Percentiles rank a stretch among this genome's conserved stretches.
Conservation (phyloP, 2,797 vertebrate species). For the Fundulus diaphanus region DNA sequence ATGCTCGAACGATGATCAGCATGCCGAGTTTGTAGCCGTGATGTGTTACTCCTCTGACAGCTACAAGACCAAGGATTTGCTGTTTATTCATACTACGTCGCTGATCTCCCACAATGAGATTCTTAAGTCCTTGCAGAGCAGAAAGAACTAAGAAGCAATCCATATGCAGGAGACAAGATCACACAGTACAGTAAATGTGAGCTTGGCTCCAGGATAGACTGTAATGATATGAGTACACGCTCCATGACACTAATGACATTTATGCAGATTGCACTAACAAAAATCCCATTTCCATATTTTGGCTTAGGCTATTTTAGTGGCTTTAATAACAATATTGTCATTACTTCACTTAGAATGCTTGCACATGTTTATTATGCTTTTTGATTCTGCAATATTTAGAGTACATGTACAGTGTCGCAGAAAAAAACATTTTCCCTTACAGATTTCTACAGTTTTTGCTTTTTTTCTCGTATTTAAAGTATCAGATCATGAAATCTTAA, state of each 20-base stretch:
- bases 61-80: constrained; percentile 33
- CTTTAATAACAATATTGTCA: constrained; percentile 39
- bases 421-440: neutral
- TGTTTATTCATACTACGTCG: constrained; percentile 26
- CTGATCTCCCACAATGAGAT: constrained; percentile 38
- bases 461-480: neutral
- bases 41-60: constrained; percentile 32
- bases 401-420: neutral
- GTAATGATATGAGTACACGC: constrained; percentile 20
- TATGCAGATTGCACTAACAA: constrained; percentile 30
- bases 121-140: constrained; percentile 29
- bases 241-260: constrained; percentile 38
- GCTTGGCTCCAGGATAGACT: constrained; percentile 15
- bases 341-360: constrained; percentile 36
- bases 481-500: neutral
- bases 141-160: constrained; percentile 21
- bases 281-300: constrained; percentile 33
- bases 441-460: neutral
- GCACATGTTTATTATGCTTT: constrained; percentile 13
- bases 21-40: constrained; percentile 9
- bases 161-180: constrained; percentile 42
- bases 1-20: constrained; percentile 24
- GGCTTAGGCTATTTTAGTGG: constrained; percentile 25
- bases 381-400: constrained; percentile 10
- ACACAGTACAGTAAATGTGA: constrained; percentile 25